Base-by-base conservation (phyloP, 2,113 vertebrate species). In the Lanius ludovicianus region DNA sequence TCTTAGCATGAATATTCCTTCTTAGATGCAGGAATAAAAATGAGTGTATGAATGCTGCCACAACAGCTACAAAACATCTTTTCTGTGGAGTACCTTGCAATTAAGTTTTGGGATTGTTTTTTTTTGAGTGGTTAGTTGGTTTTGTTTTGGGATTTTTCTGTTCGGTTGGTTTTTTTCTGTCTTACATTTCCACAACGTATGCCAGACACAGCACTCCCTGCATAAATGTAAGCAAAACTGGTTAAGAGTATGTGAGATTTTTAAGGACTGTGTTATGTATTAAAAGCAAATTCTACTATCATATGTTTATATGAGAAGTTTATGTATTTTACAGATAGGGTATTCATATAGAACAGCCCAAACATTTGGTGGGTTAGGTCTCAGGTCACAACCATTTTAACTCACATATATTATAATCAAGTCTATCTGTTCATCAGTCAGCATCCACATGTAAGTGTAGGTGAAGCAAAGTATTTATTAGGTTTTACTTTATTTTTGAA, bases 91-190 rank as follows among this genome's bases (percentile, higher is more conserved):
- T 59, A 63, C 19, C 46, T 59, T 33, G 4, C 23, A 84, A 83
- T 71, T 52, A 82, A 79, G 31, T 23, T 44, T 46, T 70, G 20
- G 16, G 22, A 4, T 17, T 37, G 2, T 9, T 67, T 7, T 17
- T 67, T 7, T 17, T 67, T 52, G 22, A 35, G 8, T 39, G 27
- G 41, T 10, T 22, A 19, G 24, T 74, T 64, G 12, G 18, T 33
- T 56, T 37, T 13, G 25, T 23, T 31, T 64, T 68, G 18, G 28
- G 7, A 15, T 9, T 39, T 69, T 62, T 52, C 21, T 52, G 27
- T 18, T 76, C 3, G 1, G 5, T 27, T 57, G 3, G 1, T 8
- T 10, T 37, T 27, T 11, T 16, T 13, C 1, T 20, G 22, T 44
- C 23, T 50, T 30, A 15, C 11, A 9, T 67, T 91, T 63, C 50